Evolutionary conservation across 2,888 invertebrate genomes (phyloP), one percentile per base, ranked within the genome.

Genomic region (Ptychoptera albimana): DNA sequence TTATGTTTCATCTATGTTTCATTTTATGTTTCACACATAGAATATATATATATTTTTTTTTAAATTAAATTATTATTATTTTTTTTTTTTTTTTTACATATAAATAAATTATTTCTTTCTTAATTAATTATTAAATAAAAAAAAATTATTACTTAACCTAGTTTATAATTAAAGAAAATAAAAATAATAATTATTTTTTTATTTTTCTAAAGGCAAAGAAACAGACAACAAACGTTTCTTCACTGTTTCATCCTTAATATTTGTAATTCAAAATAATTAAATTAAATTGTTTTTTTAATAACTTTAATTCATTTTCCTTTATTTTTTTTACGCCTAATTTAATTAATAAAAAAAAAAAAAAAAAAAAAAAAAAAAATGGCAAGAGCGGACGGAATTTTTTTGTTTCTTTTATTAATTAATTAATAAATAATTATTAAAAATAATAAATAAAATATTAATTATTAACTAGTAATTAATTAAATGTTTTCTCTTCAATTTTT

Each of bases 311-410:
- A 34, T n/a, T n/a, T 34, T n/a, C 6, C 9, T 34, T n/a, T 34
- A 3, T n/a, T n/a, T 23, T 23, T 23, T 23, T 23, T 23, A 23
- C n/a, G n/a, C n/a, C n/a, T 31, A 31, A 8, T 31, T 10, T 31
- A 31, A 8, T 8, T 31, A 31, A 8, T 30, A 40, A 40, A 40
- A 14, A 30, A 30, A 40, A 40, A 30, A 30, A 40, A 14, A 40
- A 12, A 40, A 31, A 31, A 13, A 13, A 32, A 38, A 14, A 38
- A 38, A 11, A 29, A 39, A 42, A 42, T 42, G 42, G 42, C 42
- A 42, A 42, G 42, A 42, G 35, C 23, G 42, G 42, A 42, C 42
- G 42, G 35, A 42, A 39, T 39, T 16, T 23, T 39, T 30, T 13
- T n/a, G n/a, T n/a, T 30, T 39, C 30, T 39, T 39, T 29, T 14